Evolutionary conservation across 2,797 vertebrate genomes (phyloP).

Genomic region (Antrozous pallidus): DNA sequence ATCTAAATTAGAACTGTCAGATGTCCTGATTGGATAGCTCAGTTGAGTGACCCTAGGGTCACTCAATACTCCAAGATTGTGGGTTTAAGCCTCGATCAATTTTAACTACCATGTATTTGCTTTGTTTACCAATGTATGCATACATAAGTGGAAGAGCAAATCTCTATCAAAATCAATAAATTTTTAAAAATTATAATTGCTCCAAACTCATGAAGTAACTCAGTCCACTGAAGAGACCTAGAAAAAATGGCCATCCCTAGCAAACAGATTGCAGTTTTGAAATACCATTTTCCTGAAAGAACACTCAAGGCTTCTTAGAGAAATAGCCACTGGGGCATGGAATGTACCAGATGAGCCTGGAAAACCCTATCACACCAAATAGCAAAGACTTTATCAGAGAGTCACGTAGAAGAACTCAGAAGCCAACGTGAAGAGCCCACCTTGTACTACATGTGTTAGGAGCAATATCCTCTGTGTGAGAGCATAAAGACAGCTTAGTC

Average conservation of each 20-base stretch:
- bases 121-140: background rate
- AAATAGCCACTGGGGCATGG: background rate
- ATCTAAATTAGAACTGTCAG: background rate
- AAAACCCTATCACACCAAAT: background rate
- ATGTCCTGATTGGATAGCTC: background rate
- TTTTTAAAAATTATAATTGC: background rate
- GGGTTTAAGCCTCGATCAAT: background rate
- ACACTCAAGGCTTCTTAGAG: background rate
- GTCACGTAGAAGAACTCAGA: background rate
- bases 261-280: background rate
- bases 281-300: background rate
- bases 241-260: background rate
- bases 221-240: background rate
- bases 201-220: background rate
- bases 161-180: background rate
- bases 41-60: no score
- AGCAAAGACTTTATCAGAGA: background rate
- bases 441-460: background rate
- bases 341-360: background rate
- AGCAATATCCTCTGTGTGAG: accelerated
- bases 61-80: background rate
- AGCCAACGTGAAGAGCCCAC: background rate
- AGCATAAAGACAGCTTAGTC: background rate
- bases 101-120: no score
- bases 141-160: background rate